Evolutionary conservation across 1,140 invertebrate species (phyloP), one percentile per base, ranked within the genome.

Genomic region (Spodoptera frugiperda): DNA sequence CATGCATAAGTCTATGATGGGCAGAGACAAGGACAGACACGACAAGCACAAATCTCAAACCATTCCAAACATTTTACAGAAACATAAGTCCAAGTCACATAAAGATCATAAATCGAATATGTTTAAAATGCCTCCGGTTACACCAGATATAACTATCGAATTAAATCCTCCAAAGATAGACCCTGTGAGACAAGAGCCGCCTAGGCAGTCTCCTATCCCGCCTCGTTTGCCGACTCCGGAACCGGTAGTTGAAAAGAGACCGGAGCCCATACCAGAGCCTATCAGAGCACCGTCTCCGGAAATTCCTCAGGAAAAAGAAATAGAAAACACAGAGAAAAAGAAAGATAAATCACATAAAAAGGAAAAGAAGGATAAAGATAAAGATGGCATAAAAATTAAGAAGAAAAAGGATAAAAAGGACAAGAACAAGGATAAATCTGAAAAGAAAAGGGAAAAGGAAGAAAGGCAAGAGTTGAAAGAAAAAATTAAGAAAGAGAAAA

Each of bases 331-430:
- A 44, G 95, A 95, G 78, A 95, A 95, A 82, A 94, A 96, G 88
- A 97, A 97, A 82, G 94, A 95, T 46, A 96, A 96, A 82, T 95
- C 96, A 67, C 95, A 96, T 83, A 97, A 97, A 89, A 95, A 96
- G 63, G 96, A 96, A 74, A 96, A 96, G 81, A 96, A 96, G 6
- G 71, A 74, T n/a, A 74, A 74, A 84, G 95, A 96, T 44, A 96
- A 96, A 84, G 95, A 96, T 53, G 95, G 95, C 25, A 82, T 91
- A 6, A 96, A 95, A 88, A 93, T 96, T 4, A 97, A 97, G 84
- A 97, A 97, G 88, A 97, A 97, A 84, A 97, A 97, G 82, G 96
- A 97, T 71, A 81, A 97, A 82, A 97, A 97, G 78, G 95, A 96
- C 51, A 96, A 96, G 87, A 91, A 89, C 10, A 95, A 95, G 90